phyloP scores from a whole-genome alignment of 2,113 vertebrate genomes.

The Menura novaehollandiae region DNA sequence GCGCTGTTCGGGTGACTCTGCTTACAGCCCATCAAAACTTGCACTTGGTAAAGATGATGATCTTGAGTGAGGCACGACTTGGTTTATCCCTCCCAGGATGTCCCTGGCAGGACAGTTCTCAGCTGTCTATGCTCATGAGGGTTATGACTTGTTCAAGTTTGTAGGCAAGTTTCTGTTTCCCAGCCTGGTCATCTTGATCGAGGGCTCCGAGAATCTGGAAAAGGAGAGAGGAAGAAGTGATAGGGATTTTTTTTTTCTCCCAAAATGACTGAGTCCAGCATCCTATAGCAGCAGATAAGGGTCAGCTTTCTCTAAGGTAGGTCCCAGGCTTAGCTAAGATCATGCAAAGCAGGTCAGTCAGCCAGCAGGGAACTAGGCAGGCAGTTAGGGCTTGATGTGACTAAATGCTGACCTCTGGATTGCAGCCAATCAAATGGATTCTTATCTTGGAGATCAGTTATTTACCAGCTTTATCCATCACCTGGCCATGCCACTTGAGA shows the following conservation, averaged over 20 bases:
- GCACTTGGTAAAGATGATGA: conserved; percentile 92
- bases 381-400: background rate
- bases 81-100: conserved; percentile 97
- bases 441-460: background rate
- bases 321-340: background rate
- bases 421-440: background rate
- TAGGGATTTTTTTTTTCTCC: background rate
- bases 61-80: conserved; percentile 99
- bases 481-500: background rate
- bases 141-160: conserved; percentile 99
- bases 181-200: conserved; percentile 92
- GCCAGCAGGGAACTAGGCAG: background rate
- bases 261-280: background rate
- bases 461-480: background rate
- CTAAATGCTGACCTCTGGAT: background rate
- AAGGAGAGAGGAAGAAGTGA: background rate
- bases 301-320: background rate
- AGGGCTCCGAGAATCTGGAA: conserved; percentile 90
- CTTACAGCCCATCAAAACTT: conserved; percentile 79
- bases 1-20: conserved; percentile 67
- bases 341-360: background rate
- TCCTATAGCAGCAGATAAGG: background rate
- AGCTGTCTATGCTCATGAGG: conserved; percentile 99
- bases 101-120: conserved; percentile 96
- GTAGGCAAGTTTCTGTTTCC: conserved; percentile 97